Conservation (phyloP, 2,797 vertebrate species). For the Acestrorhynchus altus region DNA sequence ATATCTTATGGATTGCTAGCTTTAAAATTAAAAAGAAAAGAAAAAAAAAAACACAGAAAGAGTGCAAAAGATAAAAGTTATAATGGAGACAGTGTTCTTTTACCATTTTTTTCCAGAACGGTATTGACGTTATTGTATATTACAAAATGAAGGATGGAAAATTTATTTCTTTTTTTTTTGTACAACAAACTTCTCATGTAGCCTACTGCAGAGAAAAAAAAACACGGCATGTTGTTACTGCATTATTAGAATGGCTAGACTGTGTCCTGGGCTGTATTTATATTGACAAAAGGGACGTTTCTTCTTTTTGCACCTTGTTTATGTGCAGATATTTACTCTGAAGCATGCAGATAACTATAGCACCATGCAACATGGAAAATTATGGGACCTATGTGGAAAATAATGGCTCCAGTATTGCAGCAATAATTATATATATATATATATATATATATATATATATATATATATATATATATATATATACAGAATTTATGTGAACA, state of each 20-base stretch:
- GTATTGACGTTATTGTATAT: slow-evolving; percentile 68
- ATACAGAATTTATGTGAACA: slow-evolving; percentile 65
- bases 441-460: slow-evolving; percentile 68
- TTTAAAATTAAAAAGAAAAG: slow-evolving; percentile 62
- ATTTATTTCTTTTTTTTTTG: slow-evolving; percentile 43
- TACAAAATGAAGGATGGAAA: slow-evolving; percentile 51
- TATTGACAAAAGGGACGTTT: slow-evolving; percentile 71
- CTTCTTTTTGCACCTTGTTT: slow-evolving; percentile 83
- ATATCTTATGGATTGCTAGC: slow-evolving; percentile 68
- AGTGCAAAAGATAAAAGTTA: not conserved
- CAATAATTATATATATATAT: slow-evolving; percentile 73
- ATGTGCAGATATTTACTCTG: slow-evolving; percentile 78
- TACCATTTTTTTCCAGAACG: slow-evolving; percentile 64
- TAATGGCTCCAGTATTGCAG: slow-evolving; percentile 79
- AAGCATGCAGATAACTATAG: slow-evolving; percentile 82
- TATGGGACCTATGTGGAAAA: slow-evolving; percentile 65
- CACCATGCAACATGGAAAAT: slow-evolving; percentile 70
- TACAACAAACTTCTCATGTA: slow-evolving; percentile 9
- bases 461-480: slow-evolving; percentile 68
- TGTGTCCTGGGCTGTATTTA: slow-evolving; percentile 71
- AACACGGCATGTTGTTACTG: slow-evolving; percentile 81
- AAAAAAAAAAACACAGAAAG: not conserved
- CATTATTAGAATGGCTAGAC: slow-evolving; percentile 83
- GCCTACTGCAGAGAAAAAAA: slow-evolving; percentile 22
- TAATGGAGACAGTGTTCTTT: slow-evolving; percentile 66